These are phyloP conservation scores for sheep (Ovis aries) DNA, from an alignment of 2,113 vertebrate genomes.

Conservation along the genomic window DNA sequence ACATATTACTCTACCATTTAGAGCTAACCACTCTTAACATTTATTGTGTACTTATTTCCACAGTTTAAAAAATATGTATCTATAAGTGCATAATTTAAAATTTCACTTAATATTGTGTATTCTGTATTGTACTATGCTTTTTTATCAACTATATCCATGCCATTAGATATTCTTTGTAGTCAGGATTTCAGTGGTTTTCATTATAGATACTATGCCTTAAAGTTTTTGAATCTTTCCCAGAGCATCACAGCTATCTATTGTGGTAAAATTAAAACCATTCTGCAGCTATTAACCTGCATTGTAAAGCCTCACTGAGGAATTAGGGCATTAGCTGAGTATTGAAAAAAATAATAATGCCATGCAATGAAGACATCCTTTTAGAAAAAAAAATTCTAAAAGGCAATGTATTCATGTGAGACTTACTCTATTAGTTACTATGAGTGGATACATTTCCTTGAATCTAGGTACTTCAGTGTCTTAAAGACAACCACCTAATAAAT, in stretches of 20 bases:
- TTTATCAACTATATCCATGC: background rate
- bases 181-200: background rate
- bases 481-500: background rate
- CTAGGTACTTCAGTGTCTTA: background rate
- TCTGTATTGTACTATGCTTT: background rate
- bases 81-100: background rate
- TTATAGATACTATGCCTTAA: background rate
- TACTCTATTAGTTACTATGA: background rate
- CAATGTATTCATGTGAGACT: background rate
- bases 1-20: background rate
- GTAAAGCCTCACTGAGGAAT: background rate
- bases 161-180: background rate
- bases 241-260: background rate
- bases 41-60: background rate
- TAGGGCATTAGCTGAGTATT: background rate
- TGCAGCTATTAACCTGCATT: background rate
- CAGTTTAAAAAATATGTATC: background rate
- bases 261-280: background rate
- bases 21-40: background rate
- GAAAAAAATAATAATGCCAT: background rate
- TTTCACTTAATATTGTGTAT: background rate
- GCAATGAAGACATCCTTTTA: background rate
- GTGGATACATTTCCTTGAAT: background rate
- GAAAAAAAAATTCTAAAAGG: background rate
- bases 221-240: background rate